These are phyloP conservation scores for Heliopora coerulea DNA, from an alignment of 92 coral and sea anemone genomes.

Conservation along the genomic window DNA sequence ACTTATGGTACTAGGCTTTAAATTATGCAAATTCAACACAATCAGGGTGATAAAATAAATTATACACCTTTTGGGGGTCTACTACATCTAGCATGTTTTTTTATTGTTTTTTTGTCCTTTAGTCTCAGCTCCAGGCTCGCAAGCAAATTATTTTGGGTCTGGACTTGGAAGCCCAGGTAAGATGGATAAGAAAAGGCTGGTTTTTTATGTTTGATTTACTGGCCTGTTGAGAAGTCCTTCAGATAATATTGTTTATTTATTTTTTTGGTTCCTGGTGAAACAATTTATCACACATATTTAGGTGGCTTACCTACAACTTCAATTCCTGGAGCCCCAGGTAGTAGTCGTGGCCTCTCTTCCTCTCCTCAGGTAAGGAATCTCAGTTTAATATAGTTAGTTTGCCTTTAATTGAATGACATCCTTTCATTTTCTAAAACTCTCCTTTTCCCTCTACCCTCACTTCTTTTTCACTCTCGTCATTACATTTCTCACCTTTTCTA, in stretches of 20 bases:
- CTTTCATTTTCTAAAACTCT: too few relatives aligned
- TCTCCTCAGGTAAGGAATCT: slow-evolving; percentile 14
- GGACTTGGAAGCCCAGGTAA: slow-evolving; percentile 74
- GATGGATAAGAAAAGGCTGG: neutral
- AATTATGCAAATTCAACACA: too few relatives aligned
- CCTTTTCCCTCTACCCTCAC: neutral
- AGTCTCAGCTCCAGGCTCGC: slow-evolving; percentile 74
- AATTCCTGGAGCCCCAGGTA: slow-evolving; percentile 37
- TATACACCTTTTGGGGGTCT: too few relatives aligned
- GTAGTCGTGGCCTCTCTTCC: slow-evolving; percentile 32
- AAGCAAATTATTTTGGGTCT: slow-evolving; percentile 74
- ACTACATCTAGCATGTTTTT: too few relatives aligned
- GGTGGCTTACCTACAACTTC: slow-evolving; percentile 32
- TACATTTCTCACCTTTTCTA: too few relatives aligned
- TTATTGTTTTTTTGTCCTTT: slow-evolving; percentile 36
- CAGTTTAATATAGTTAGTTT: neutral
- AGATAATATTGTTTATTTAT: too few relatives aligned
- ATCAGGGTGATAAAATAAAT: too few relatives aligned
- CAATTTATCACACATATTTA: neutral
- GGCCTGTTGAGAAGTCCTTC: too few relatives aligned
- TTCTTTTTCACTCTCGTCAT: slow-evolving; percentile 19
- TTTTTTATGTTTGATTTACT: too few relatives aligned
- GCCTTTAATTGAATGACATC: too few relatives aligned
- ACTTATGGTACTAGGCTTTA: too few relatives aligned
- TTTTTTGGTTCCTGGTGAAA: too few relatives aligned